Base-by-base conservation (phyloP, 92 coral and sea anemone species). In the Porites divaricata region DNA sequence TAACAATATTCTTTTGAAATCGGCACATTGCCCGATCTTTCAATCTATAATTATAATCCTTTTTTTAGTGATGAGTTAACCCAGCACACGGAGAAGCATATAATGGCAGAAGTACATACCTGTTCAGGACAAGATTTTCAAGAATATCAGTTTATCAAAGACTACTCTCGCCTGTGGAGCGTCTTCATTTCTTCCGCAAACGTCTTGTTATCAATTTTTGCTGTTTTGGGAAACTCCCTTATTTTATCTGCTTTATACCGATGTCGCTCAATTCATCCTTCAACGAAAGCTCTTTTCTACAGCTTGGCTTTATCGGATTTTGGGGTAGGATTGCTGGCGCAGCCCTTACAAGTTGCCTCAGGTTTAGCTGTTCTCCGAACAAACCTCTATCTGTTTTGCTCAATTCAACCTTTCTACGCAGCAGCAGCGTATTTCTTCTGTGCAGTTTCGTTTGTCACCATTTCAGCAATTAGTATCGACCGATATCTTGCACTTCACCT, bases 311-410 rank as follows among this genome's bases (percentile, higher is more conserved):
- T 84, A n/a, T 79, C 89, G 8, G 92, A 89, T 71, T 59, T 89
- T 35, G 92, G 89, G 6, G 92, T 89, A 4, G 92, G 92, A 6
- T 16, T 89, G 69, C 19, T 89, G 1, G 92, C 86, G 8, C 89
- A 89, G 53, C 92, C 92, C n/a, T 80, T 68, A 9, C 87, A 89
- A 66, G 75, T 89, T 26, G 84, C 78, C 1, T 51, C 92, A 7
- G 86, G 83, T 52, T 9, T 74, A 8, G 92, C 72, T 6, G 85
- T 69, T 57, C 86, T 89, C 16, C 63, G 13, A 22, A 64, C 23
- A 22, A 62, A 74, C 52, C 72, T 89, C 14, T 6, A 79, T 26
- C 65, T 74, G 17, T 89, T 89, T 83, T 89, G 92, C 50, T 45
- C 67, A 51, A 54, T 87, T 7, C 87, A 87, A 65, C 89, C 87